Conservation (phyloP, 2,113 vertebrate species). For the Leuciscus idus region DNA sequence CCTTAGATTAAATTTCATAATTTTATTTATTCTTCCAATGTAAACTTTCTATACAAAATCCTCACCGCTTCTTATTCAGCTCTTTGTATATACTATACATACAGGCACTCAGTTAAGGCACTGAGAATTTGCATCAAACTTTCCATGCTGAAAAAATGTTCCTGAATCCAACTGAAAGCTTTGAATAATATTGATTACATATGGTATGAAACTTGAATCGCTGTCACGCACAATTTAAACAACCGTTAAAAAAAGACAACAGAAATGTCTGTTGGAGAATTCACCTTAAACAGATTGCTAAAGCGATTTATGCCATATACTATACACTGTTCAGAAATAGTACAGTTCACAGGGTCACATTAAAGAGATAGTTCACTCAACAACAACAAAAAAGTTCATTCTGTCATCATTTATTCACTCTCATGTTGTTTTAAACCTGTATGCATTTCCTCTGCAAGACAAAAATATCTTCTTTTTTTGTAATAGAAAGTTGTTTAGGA, state of each 20-base stretch:
- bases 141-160: background rate
- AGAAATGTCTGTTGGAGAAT: background rate
- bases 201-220: background rate
- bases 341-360: background rate
- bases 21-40: conserved; percentile 17
- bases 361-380: conserved; percentile 8
- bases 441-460: background rate
- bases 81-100: conserved; percentile 41
- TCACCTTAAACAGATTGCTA: background rate
- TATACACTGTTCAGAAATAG: background rate
- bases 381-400: background rate
- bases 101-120: conserved; percentile 48
- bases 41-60: conserved; percentile 43
- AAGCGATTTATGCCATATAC: background rate
- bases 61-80: conserved; percentile 18
- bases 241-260: background rate
- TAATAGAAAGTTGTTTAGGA: background rate
- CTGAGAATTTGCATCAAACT: conserved; percentile 28
- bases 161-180: background rate
- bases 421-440: background rate
- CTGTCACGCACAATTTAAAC: background rate
- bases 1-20: conserved; percentile 8
- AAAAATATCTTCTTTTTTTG: background rate
- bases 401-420: background rate
- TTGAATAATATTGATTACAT: conserved; percentile 25